A percentile compares a stretch with the other conserved stretches of the same genome.
Conservation (phyloP, 2,797 vertebrate genomes). For the Thamnophis elegans region DNA sequence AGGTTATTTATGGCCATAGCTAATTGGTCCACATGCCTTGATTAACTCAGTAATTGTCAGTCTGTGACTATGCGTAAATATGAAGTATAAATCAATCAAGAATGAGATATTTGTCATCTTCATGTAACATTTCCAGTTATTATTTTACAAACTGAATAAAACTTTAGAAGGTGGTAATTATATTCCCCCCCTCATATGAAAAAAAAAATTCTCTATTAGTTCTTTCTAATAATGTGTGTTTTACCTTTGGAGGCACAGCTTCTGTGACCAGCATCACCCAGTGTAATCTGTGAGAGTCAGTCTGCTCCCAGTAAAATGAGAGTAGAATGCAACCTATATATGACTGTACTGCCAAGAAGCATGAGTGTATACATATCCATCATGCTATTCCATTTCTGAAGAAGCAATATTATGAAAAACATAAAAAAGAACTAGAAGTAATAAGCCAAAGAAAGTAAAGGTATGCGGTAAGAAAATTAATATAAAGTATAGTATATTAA, state of each 20-base stretch:
- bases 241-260: constrained; percentile 6
- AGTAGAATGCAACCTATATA: not conserved
- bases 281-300: constrained; percentile 4
- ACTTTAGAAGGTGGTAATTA: not conserved
- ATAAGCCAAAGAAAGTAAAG: not conserved
- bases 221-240: not conserved
- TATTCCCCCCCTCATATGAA: not conserved
- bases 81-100: not conserved
- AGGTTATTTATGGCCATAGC: constrained; percentile 18
- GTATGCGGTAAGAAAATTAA: not conserved
- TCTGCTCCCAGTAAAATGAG: not conserved
- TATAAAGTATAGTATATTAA: not conserved
- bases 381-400: not conserved
- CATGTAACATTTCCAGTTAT: not conserved
- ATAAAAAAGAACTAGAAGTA: not conserved
- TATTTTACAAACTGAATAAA: not conserved
- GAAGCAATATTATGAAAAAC: not conserved
- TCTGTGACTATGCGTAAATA: not conserved
- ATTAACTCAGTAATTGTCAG: constrained; percentile 21
- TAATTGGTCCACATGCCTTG: constrained; percentile 24
- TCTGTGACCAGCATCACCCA: not conserved
- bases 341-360: not conserved
- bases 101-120: not conserved
- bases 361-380: not conserved
- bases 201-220: not conserved